Conservation (phyloP, 2,888 invertebrate species). For the Polymixis lichenea region DNA sequence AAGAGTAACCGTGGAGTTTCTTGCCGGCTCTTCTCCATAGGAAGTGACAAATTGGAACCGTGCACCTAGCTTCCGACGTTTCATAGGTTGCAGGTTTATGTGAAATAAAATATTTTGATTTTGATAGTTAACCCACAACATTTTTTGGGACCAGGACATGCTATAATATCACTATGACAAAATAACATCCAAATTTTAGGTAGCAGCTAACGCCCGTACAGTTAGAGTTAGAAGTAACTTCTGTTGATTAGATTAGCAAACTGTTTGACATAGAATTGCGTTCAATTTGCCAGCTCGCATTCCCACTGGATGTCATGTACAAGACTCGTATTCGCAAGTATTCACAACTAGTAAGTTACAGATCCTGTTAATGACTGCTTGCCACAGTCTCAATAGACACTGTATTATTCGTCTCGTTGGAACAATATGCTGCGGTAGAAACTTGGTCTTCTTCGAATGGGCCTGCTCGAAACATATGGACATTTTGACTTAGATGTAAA, state of each 20-base stretch:
- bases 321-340: constrained; percentile 11
- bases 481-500: neutral
- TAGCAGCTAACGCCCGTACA: neutral
- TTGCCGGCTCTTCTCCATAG: too few species aligned
- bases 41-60: too few species aligned
- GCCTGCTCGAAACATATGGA: neutral
- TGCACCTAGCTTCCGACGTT: too few species aligned
- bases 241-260: constrained; percentile 39
- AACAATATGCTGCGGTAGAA: neutral
- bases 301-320: constrained; percentile 30
- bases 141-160: neutral
- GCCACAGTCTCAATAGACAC: constrained; percentile 2
- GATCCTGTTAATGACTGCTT: constrained; percentile 12
- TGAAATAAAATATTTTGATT: too few species aligned
- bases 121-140: neutral
- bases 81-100: too few species aligned
- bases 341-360: constrained; percentile 11
- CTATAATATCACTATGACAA: neutral
- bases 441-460: neutral
- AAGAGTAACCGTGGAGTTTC: too few species aligned
- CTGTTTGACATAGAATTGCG: constrained; percentile 25
- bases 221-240: constrained; percentile 12
- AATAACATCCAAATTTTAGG: neutral
- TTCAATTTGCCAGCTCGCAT: constrained; percentile 3
- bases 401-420: neutral